These are phyloP conservation scores for Halcyon malimbica DNA, from an alignment of 2,113 vertebrate species.

Conservation along the genomic window DNA sequence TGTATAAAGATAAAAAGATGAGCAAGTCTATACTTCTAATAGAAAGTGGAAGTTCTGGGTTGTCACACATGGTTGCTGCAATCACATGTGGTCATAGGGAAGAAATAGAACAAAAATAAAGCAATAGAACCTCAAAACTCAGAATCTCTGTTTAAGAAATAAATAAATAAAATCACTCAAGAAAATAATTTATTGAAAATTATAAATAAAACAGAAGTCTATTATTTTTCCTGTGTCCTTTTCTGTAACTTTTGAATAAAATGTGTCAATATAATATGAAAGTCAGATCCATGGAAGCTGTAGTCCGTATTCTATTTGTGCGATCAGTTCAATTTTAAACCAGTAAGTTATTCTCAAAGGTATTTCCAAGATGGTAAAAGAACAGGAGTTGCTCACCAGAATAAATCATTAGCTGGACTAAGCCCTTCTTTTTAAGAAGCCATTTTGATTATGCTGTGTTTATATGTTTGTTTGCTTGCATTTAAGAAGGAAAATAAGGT, in stretches of 20 bases:
- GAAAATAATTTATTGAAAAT: not conserved
- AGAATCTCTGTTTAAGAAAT: not conserved
- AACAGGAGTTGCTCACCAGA: not conserved
- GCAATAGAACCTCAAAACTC: not conserved
- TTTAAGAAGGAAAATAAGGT: not conserved
- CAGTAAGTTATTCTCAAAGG: not conserved
- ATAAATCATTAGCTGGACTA: not conserved
- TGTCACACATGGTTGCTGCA: not conserved
- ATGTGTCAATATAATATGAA: not conserved
- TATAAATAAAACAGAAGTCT: not conserved
- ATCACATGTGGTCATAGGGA: not conserved
- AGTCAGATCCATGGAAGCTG: not conserved
- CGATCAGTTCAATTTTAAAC: not conserved
- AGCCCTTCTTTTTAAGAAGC: not conserved
- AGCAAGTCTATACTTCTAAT: not conserved
- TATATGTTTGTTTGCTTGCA: not conserved
- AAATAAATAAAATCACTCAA: not conserved
- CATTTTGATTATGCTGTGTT: not conserved
- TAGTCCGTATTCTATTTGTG: not conserved
- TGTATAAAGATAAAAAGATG: not conserved
- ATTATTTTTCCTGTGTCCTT: not conserved
- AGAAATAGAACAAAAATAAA: not conserved
- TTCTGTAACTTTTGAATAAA: not conserved
- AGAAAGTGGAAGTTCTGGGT: not conserved
- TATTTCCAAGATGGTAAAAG: not conserved